These are phyloP conservation scores for Thomomys bottae DNA, from an alignment of 2,113 vertebrate genomes.

Conservation along the genomic window DNA sequence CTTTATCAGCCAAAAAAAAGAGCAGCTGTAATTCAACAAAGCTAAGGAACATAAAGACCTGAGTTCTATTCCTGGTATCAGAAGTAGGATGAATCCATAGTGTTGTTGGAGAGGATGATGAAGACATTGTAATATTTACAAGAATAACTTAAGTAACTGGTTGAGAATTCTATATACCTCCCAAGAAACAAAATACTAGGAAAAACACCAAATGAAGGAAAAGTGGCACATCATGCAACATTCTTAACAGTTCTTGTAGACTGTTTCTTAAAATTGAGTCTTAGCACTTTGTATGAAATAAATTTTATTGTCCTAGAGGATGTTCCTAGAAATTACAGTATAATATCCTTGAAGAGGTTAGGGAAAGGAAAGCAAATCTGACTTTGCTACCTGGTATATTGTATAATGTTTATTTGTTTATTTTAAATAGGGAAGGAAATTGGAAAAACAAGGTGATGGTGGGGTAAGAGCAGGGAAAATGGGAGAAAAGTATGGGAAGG, in stretches of 20 bases:
- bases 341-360: not conserved
- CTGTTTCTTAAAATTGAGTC: constrained; percentile 15
- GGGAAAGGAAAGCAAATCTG: not conserved
- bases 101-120: not conserved
- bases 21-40: too few species aligned
- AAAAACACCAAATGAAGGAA: not conserved
- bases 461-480: too few species aligned
- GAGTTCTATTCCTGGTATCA: too few species aligned
- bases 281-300: not conserved
- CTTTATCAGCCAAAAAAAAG: too few species aligned
- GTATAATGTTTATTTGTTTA: too few species aligned
- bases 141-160: not conserved
- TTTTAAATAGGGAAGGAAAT: too few species aligned
- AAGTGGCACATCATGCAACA: not conserved
- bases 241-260: not conserved
- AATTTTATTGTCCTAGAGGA: not conserved
- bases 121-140: not conserved
- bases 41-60: too few species aligned
- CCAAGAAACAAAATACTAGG: not conserved
- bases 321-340: not conserved
- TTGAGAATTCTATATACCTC: not conserved
- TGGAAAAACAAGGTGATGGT: too few species aligned
- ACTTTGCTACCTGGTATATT: too few species aligned
- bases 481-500: too few species aligned
- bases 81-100: too few species aligned